Percentiles rank a stretch among this genome's conserved stretches.
Evolutionary conservation across 1,140 invertebrate genomes (phyloP).

Genomic region (Gryon sp.): DNA sequence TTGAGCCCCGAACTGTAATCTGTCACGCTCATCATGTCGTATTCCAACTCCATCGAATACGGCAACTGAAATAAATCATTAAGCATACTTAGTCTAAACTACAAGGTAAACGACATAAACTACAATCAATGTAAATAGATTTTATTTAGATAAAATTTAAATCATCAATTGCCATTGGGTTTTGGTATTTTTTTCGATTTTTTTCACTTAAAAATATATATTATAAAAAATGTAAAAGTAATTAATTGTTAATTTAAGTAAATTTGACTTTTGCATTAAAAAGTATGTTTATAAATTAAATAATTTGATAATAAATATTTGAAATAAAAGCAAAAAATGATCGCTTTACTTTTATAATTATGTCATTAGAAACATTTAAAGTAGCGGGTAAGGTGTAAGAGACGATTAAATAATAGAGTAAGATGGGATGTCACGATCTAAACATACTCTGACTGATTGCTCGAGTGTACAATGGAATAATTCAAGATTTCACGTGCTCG

Average conservation of each 20-base stretch:
- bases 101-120: neutral
- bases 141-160: too few species aligned
- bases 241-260: too few species aligned
- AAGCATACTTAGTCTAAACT: neutral
- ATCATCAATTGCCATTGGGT: too few species aligned
- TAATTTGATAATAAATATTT: too few species aligned
- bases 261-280: too few species aligned
- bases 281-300: too few species aligned
- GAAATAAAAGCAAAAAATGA: too few species aligned
- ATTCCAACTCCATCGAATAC: constrained; percentile 88
- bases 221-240: too few species aligned
- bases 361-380: neutral
- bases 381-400: neutral
- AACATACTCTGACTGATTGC: constrained; percentile 48
- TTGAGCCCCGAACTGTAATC: constrained; percentile 71
- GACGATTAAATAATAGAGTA: constrained; percentile 6
- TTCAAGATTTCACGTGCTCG: constrained; percentile 54
- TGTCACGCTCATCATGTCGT: constrained; percentile 83
- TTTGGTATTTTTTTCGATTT: too few species aligned
- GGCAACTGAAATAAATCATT: constrained; percentile 81
- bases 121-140: too few species aligned
- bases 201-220: too few species aligned
- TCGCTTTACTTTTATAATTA: neutral
- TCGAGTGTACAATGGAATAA: constrained; percentile 39
- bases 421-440: constrained; percentile 13